Percentiles rank a stretch among this genome's conserved stretches.
Conservation (phyloP, 2,113 vertebrate genomes). For the Gymnocephalus cernua region DNA sequence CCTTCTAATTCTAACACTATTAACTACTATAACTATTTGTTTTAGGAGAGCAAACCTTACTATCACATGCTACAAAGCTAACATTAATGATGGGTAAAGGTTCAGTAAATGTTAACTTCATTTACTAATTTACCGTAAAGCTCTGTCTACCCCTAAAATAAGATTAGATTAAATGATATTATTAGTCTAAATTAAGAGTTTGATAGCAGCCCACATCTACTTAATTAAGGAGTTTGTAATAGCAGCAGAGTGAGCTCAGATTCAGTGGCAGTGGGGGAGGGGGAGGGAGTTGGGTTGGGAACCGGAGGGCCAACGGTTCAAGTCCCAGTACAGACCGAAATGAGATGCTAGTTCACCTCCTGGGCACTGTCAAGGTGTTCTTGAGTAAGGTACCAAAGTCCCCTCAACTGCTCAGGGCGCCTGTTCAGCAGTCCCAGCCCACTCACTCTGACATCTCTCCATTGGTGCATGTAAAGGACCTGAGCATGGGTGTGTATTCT, state of each 20-base stretch:
- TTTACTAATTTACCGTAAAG: conserved; percentile 57
- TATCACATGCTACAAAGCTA: conserved; percentile 38
- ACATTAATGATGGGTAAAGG: conserved; percentile 18
- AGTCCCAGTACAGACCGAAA: too few species aligned
- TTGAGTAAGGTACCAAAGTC: too few species aligned
- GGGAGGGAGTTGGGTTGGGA: too few species aligned
- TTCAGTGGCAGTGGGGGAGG: too few species aligned
- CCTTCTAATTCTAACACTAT: conserved; percentile 29
- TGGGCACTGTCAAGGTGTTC: too few species aligned
- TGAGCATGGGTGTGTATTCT: too few species aligned
- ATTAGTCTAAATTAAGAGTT: conserved; percentile 37
- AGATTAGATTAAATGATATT: conserved; percentile 43
- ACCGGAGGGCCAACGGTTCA: too few species aligned
- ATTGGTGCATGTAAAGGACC: too few species aligned
- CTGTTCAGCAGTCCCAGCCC: too few species aligned
- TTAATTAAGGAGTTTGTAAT: conserved; percentile 37
- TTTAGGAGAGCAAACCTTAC: not conserved
- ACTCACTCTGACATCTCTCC: too few species aligned
- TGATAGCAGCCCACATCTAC: conserved; percentile 57
- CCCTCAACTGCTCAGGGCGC: too few species aligned
- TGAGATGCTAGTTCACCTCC: too few species aligned
- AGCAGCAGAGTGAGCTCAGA: not conserved
- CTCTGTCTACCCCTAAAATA: conserved; percentile 24
- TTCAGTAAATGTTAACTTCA: conserved; percentile 52
- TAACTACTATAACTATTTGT: conserved; percentile 43